Conservation (phyloP, 2,113 vertebrate genomes). For the Bagarius yarrelli region DNA sequence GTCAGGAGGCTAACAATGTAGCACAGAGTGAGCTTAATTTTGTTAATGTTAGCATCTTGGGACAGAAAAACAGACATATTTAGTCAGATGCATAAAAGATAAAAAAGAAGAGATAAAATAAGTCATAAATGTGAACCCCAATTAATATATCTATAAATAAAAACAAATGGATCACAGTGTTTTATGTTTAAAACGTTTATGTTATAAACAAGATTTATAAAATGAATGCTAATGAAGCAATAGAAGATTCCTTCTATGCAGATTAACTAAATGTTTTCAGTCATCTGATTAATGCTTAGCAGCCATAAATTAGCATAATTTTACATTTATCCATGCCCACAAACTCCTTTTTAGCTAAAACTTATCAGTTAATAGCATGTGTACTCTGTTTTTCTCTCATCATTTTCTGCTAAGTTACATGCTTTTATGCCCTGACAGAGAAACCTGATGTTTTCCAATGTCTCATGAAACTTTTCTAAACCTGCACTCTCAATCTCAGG, state of each 20-base stretch:
- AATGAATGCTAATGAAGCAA: not conserved
- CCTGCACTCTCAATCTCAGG: not conserved
- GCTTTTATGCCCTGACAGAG: not conserved
- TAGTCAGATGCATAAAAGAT: not conserved
- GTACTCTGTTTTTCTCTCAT: not conserved
- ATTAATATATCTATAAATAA: not conserved
- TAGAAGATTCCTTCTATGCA: not conserved
- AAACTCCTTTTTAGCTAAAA: not conserved
- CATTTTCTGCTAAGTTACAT: not conserved
- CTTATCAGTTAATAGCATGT: not conserved
- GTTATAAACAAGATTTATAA: not conserved
- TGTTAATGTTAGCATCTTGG: not conserved
- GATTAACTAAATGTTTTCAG: not conserved
- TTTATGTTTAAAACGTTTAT: not conserved
- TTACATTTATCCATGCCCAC: not conserved
- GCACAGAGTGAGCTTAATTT: not conserved
- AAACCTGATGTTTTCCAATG: slow-evolving; percentile 27
- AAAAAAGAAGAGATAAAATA: no score
- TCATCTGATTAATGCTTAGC: not conserved
- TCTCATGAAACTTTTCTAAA: slow-evolving; percentile 29
- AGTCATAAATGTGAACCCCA: not conserved
- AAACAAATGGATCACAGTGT: not conserved
- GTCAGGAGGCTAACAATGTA: not conserved
- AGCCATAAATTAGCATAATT: no score
- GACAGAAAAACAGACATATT: not conserved